Percentiles rank a stretch among this genome's conserved stretches.
phyloP scores from a whole-genome alignment of 2,888 invertebrate genomes.

The Trissolcus brochymenae region DNA sequence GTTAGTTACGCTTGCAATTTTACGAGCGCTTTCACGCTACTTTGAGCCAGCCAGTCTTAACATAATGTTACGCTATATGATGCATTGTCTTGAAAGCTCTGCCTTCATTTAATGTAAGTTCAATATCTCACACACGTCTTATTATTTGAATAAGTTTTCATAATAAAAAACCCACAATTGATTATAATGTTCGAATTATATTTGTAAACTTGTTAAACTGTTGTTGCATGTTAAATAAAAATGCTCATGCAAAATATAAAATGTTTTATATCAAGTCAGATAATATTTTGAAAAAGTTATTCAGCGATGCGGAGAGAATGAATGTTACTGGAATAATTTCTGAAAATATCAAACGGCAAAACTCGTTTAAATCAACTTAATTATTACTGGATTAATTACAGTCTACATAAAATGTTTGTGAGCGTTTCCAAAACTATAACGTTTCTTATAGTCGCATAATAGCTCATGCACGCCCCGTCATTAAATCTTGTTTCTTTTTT shows the following conservation, averaged over 20 bases:
- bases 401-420: conserved; percentile 12
- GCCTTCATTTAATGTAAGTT: conserved; percentile 49
- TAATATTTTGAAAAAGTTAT: no score
- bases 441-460: background rate
- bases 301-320: no score
- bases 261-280: background rate
- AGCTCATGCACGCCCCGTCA: background rate
- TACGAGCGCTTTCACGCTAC: conserved; percentile 59
- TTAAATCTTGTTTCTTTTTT: conserved; percentile 19
- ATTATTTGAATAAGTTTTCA: conserved; percentile 43
- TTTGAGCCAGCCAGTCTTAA: conserved; percentile 42
- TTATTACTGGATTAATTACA: conserved; percentile 10
- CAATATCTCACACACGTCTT: conserved; percentile 52
- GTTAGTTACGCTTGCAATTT: conserved; percentile 62
- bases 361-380: no score
- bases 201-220: conserved; percentile 15
- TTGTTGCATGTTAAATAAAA: no score
- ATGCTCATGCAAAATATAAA: no score
- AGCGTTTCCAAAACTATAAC: conserved; percentile 2
- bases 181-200: conserved; percentile 12
- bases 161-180: conserved; percentile 50
- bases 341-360: no score
- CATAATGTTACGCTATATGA: conserved; percentile 55
- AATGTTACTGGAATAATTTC: no score
- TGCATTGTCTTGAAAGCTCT: conserved; percentile 54